Percentiles rank a stretch among this genome's conserved stretches.
phyloP scores from a whole-genome alignment of 2,113 vertebrate genomes.

The Galemys pyrenaicus region DNA sequence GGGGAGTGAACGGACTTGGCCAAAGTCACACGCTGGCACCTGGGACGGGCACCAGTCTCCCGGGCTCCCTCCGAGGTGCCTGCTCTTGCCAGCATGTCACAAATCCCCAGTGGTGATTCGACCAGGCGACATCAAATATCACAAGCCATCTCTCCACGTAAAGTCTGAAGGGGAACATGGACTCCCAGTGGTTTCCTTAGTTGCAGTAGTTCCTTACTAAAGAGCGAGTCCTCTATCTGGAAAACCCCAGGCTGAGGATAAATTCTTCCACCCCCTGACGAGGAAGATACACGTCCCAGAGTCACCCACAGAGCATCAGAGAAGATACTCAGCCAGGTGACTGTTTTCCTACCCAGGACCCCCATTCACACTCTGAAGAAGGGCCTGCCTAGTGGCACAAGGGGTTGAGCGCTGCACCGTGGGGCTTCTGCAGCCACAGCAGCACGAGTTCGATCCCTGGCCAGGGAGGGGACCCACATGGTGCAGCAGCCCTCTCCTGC shows the following conservation, averaged over 20 bases:
- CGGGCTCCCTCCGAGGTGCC: background rate
- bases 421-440: no score
- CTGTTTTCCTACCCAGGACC: background rate
- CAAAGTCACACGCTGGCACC: background rate
- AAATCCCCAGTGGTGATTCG: background rate
- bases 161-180: background rate
- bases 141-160: background rate
- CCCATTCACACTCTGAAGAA: background rate
- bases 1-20: background rate
- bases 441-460: no score
- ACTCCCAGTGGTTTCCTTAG: background rate
- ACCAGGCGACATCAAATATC: background rate
- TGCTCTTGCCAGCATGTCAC: background rate
- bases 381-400: no score
- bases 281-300: background rate
- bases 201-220: background rate
- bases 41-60: background rate
- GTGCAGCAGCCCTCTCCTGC: no score
- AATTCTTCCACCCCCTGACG: background rate
- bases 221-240: background rate
- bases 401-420: no score
- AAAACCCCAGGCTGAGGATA: background rate
- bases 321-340: background rate
- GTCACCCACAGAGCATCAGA: background rate
- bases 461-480: no score